Conservation (phyloP, 2,113 vertebrate species). For the Ciconia maguari region DNA sequence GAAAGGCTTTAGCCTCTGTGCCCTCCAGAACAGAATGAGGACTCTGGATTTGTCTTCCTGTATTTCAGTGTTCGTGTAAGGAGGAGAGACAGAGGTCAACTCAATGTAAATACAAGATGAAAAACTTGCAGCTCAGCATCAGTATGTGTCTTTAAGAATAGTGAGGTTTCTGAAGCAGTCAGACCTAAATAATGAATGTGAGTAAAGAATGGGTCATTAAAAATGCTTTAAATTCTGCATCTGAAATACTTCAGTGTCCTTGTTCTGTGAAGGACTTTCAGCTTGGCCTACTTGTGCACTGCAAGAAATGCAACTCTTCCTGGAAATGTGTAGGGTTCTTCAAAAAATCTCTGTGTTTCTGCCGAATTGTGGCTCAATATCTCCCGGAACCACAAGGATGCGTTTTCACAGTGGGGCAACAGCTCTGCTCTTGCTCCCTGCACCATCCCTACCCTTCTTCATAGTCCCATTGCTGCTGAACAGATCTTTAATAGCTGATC, state of each 20-base stretch:
- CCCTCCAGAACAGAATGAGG: not conserved
- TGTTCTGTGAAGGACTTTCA: not conserved
- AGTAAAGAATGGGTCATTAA: conserved; percentile 30
- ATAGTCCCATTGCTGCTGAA: not conserved
- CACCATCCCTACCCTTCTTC: not conserved
- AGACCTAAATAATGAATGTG: conserved; percentile 41
- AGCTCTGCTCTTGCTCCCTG: not conserved
- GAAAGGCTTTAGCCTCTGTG: not conserved
- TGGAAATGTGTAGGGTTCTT: not conserved
- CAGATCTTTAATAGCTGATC: not conserved
- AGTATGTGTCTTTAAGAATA: not conserved
- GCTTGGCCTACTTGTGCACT: not conserved
- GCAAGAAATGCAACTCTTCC: not conserved
- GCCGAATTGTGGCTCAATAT: not conserved
- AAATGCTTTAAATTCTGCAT: conserved; percentile 41
- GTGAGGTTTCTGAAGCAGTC: not conserved
- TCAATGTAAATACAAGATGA: not conserved
- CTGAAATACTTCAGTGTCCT: not conserved
- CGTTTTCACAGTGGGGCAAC: not conserved
- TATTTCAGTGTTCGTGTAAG: not conserved
- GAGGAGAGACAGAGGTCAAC: not conserved
- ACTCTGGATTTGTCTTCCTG: not conserved
- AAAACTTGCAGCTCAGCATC: not conserved
- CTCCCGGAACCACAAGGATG: not conserved
- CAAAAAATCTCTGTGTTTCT: not conserved